Percentiles rank a stretch among this genome's conserved stretches.
phyloP scores from a whole-genome alignment of 64 coral and sea anemone genomes.

The Actinia tenebrosa region DNA sequence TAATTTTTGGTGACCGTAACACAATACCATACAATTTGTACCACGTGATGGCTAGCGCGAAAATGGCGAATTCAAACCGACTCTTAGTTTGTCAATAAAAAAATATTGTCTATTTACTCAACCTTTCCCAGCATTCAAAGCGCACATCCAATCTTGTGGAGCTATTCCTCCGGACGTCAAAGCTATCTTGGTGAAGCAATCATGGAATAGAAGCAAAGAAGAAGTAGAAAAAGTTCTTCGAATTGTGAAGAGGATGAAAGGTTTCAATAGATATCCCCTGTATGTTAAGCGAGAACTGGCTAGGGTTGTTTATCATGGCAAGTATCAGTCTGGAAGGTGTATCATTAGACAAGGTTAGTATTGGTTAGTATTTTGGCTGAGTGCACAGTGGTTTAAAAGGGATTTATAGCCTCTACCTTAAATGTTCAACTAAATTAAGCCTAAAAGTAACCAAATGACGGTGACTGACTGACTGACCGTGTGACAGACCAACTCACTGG shows the following conservation, averaged over 20 bases:
- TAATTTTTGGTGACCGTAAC: too few relatives aligned
- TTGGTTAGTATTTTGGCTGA: too few relatives aligned
- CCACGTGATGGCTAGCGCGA: too few relatives aligned
- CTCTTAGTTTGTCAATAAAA: too few relatives aligned
- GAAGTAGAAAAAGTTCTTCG: slow-evolving; percentile 79
- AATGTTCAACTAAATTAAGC: too few relatives aligned
- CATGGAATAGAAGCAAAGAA: slow-evolving; percentile 61
- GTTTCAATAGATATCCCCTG: slow-evolving; percentile 86
- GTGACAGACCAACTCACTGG: too few relatives aligned
- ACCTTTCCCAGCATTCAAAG: slow-evolving; percentile 57
- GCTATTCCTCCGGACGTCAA: slow-evolving; percentile 44
- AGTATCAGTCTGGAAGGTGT: slow-evolving; percentile 65
- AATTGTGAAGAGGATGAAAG: slow-evolving; percentile 88
- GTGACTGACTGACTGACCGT: too few relatives aligned
- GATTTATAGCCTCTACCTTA: too few relatives aligned
- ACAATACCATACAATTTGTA: too few relatives aligned
- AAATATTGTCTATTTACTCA: background rate
- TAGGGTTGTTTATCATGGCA: slow-evolving; percentile 79
- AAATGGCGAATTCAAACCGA: too few relatives aligned
- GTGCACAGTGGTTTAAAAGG: too few relatives aligned
- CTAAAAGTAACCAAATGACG: too few relatives aligned
- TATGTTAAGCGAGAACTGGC: slow-evolving; percentile 88
- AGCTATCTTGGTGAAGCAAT: slow-evolving; percentile 44
- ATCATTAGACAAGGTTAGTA: slow-evolving; percentile 88
- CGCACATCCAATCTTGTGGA: slow-evolving; percentile 84